These are phyloP conservation scores for Python bivittatus DNA, from an alignment of 2,113 vertebrate genomes.

Conservation along the genomic window DNA sequence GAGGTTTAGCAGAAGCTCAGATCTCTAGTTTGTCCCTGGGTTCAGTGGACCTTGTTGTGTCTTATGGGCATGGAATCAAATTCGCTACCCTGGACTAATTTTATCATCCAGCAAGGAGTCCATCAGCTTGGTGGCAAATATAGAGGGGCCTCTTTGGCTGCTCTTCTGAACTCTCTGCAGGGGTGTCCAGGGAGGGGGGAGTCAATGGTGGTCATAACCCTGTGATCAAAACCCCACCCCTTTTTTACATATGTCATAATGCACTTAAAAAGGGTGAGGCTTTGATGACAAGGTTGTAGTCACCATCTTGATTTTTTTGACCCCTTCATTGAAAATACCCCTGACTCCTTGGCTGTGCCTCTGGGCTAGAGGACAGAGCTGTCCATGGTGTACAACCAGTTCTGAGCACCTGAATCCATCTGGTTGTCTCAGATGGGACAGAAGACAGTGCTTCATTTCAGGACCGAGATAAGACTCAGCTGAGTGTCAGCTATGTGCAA, in stretches of 20 bases:
- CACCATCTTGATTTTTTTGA: not conserved
- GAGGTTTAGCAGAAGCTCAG: too few relatives aligned
- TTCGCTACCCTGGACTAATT: too few relatives aligned
- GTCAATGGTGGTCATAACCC: not conserved
- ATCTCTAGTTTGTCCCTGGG: too few relatives aligned
- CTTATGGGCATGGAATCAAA: too few relatives aligned
- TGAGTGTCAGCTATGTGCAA: too few relatives aligned
- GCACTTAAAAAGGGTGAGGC: not conserved
- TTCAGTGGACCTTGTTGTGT: too few relatives aligned
- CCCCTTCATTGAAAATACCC: not conserved
- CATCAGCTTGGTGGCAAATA: too few relatives aligned
- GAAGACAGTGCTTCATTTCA: not conserved
- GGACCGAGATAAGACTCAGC: too few relatives aligned
- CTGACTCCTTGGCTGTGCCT: not conserved
- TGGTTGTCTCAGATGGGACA: not conserved
- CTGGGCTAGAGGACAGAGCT: not conserved
- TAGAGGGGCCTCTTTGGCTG: too few relatives aligned
- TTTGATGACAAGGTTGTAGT: not conserved
- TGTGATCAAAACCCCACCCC: not conserved
- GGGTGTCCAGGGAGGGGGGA: too few relatives aligned
- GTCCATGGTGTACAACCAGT: not conserved
- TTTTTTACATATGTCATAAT: not conserved
- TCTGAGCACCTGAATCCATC: not conserved
- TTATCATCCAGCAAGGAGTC: too few relatives aligned
- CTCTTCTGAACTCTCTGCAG: too few relatives aligned